These are phyloP conservation scores for Cuniculus paca DNA, from an alignment of 2,797 vertebrate genomes.

Conservation along the genomic window DNA sequence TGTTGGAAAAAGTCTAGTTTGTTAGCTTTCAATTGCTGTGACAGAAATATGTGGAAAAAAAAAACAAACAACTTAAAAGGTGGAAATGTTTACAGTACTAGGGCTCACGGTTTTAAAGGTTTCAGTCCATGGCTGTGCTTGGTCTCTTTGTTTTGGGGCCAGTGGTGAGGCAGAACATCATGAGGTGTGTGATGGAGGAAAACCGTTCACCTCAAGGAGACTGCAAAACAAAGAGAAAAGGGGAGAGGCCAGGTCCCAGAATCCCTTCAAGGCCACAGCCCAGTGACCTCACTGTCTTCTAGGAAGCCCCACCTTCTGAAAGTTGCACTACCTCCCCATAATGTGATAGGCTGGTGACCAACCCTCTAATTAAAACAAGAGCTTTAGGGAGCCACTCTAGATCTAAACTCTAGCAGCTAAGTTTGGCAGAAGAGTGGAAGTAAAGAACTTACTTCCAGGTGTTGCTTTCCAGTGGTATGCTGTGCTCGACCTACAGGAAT, in stretches of 20 bases:
- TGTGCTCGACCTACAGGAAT: background rate
- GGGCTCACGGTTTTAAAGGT: background rate
- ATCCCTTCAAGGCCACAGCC: too few species aligned
- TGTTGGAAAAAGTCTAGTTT: background rate
- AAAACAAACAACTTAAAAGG: background rate
- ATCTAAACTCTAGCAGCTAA: background rate
- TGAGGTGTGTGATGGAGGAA: background rate
- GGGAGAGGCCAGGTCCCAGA: too few species aligned
- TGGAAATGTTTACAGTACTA: background rate
- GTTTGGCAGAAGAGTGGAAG: background rate
- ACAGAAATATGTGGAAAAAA: background rate
- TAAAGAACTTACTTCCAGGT: background rate
- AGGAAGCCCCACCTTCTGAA: too few species aligned
- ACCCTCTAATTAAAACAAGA: background rate
- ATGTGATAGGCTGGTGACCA: too few species aligned
- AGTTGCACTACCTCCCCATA: background rate
- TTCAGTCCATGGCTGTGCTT: background rate
- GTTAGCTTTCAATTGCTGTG: background rate
- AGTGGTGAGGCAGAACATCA: background rate
- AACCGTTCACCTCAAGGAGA: background rate
- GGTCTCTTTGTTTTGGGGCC: background rate
- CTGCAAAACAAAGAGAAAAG: background rate
- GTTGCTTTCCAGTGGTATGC: background rate
- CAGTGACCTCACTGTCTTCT: background rate
- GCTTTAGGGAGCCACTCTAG: background rate